A percentile compares a stretch with the other conserved stretches of the same genome.
Conservation (phyloP, 2,797 vertebrate genomes). For the Urocyon cinereoargenteus region DNA sequence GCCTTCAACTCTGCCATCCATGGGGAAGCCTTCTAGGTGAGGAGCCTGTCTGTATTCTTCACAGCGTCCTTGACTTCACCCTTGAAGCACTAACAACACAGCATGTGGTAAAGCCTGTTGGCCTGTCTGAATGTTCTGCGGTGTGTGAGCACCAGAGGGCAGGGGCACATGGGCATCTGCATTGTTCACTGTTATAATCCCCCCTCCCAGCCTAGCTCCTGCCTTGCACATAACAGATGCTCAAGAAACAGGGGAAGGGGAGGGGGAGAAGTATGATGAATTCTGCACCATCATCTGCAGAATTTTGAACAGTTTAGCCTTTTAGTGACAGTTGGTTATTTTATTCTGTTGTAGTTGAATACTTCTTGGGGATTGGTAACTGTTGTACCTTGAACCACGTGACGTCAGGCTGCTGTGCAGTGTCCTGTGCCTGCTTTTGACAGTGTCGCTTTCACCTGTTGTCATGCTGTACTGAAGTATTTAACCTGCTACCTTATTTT, state of each 20-base stretch:
- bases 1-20: background rate
- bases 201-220: background rate
- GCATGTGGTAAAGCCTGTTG: background rate
- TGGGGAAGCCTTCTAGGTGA: background rate
- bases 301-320: background rate
- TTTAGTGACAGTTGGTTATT: background rate
- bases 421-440: background rate
- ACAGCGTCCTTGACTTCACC: too few species aligned
- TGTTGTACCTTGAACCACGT: background rate
- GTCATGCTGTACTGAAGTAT: background rate
- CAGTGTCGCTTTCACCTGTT: background rate
- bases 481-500: background rate
- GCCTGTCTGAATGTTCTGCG: background rate
- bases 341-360: background rate
- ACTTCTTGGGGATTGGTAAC: background rate
- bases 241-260: background rate
- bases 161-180: background rate
- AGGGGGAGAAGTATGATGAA: background rate
- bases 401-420: background rate
- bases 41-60: background rate
- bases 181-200: background rate
- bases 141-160: background rate
- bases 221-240: background rate
- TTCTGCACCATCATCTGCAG: background rate
- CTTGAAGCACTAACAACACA: fast-evolving